A percentile compares a stretch with the other conserved stretches of the same genome.
Conservation (phyloP, 1,140 invertebrate genomes). For the Epicauta chinensis region DNA sequence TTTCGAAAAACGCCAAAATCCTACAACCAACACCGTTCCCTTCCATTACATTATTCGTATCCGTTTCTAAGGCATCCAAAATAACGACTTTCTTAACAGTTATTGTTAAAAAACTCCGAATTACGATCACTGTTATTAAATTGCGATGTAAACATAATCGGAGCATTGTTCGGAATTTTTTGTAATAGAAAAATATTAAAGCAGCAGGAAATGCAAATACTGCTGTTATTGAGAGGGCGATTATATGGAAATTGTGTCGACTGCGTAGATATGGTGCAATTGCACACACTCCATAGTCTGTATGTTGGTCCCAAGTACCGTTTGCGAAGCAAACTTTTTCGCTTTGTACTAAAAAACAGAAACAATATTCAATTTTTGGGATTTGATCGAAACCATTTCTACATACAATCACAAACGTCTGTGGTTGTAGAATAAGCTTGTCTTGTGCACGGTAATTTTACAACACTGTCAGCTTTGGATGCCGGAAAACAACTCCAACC, state of each 20-base stretch:
- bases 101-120: slow-evolving; percentile 49
- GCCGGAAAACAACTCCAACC: slow-evolving; percentile 49
- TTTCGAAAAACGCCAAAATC: slow-evolving; percentile 46
- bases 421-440: slow-evolving; percentile 48
- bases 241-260: slow-evolving; percentile 47
- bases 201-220: slow-evolving; percentile 48
- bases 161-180: slow-evolving; percentile 42
- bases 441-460: slow-evolving; percentile 43
- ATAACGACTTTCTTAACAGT: slow-evolving; percentile 47
- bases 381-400: not conserved
- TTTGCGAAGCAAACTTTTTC: slow-evolving; percentile 46
- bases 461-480: slow-evolving; percentile 33
- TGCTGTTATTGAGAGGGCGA: slow-evolving; percentile 43
- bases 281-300: slow-evolving; percentile 49
- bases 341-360: slow-evolving; percentile 37
- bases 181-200: slow-evolving; percentile 48
- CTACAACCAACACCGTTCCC: slow-evolving; percentile 45
- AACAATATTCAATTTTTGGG: slow-evolving; percentile 1
- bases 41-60: slow-evolving; percentile 44
- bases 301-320: slow-evolving; percentile 46
- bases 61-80: slow-evolving; percentile 44
- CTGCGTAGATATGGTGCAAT: slow-evolving; percentile 44
- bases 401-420: slow-evolving; percentile 48
- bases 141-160: slow-evolving; percentile 51
- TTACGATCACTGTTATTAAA: slow-evolving; percentile 48